Evolutionary conservation across 2,797 vertebrate species (phyloP), one percentile per base, ranked within the genome.

Genomic region (Taeniopygia guttata): DNA sequence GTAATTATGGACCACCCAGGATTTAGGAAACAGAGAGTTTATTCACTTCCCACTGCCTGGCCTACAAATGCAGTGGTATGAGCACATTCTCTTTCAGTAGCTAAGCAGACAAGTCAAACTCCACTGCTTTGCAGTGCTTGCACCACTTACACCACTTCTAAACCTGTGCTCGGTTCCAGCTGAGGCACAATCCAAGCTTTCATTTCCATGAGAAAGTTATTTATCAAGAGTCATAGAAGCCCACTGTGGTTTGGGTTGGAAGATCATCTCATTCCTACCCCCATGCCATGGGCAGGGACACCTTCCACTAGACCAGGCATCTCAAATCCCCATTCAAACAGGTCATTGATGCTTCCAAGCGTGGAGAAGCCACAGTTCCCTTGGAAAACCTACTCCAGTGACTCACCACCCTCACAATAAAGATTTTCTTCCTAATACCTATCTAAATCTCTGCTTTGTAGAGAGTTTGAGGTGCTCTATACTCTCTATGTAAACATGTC

Each of bases 181-280:
- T 73, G 68, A 80, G 84, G 25, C 13, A 69, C 13, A 43, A 16
- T 36, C 5, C 18, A 45, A 82, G 26, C 8, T 69, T 70, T 40
- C 7, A 12, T 66, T 69, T 79, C 29, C 16, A 16, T 63, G n/a
- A 82, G n/a, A 73, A 83, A 56, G 4, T 1, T n/a, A 5, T 46
- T 1, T n/a, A 5, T 46, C 38, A 32, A 13, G 10, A 54, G 72
- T 43, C 49, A 38, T 1, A 27, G 45, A 34, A 52, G 19, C 2
- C 25, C 10, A 52, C 30, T 45, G 20, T 38, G 8, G 2, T 46
- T 34, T 64, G 30, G 1, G 7, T 59, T 52, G 9, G n/a, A 84
- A 58, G 5, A 40, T 34, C 5, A 51, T 8, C 5, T 46, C 0
- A 0, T 45, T 83, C 29, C 12, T 22, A 22, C 10, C 8, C 22